These are phyloP conservation scores for Leucoptera coffeella DNA, from an alignment of 2,888 invertebrate genomes.

Conservation along the genomic window DNA sequence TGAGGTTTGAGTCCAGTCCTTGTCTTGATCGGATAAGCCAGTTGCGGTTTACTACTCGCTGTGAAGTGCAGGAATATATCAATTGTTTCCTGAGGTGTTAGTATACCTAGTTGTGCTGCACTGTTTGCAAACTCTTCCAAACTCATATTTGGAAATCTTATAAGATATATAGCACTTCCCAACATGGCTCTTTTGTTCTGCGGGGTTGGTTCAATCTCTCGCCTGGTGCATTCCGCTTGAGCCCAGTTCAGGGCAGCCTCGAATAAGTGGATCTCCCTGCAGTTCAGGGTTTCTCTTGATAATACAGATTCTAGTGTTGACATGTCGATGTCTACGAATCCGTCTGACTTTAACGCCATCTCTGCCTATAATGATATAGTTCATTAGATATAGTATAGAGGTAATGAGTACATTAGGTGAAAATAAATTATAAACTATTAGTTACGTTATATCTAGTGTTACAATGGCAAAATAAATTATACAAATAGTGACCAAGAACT, in stretches of 20 bases:
- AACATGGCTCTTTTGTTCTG: conserved; percentile 72
- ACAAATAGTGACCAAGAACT: no score
- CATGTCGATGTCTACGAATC: conserved; percentile 92
- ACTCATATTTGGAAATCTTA: conserved; percentile 91
- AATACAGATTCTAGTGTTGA: conserved; percentile 89
- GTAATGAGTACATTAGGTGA: background rate
- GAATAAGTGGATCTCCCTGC: conserved; percentile 86
- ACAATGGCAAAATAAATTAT: no score
- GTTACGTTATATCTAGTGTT: no score
- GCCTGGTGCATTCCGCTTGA: conserved; percentile 78
- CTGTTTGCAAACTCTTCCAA: conserved; percentile 89
- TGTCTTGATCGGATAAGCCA: conserved; percentile 77
- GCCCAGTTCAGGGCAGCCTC: conserved; percentile 93
- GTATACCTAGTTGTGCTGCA: conserved; percentile 86
- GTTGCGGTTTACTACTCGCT: conserved; percentile 76
- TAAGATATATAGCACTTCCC: conserved; percentile 75
- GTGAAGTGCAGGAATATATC: conserved; percentile 94
- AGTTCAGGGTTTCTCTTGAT: conserved; percentile 88
- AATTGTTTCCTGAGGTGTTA: conserved; percentile 89
- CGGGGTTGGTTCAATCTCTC: conserved; percentile 75
- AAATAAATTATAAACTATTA: no score
- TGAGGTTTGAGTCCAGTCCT: conserved; percentile 85
- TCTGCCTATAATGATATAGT: conserved; percentile 64
- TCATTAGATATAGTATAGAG: conserved; percentile 1
- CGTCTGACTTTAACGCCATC: conserved; percentile 92